Conservation (phyloP, 2,888 invertebrate genomes). For the Megamerina dolium region DNA sequence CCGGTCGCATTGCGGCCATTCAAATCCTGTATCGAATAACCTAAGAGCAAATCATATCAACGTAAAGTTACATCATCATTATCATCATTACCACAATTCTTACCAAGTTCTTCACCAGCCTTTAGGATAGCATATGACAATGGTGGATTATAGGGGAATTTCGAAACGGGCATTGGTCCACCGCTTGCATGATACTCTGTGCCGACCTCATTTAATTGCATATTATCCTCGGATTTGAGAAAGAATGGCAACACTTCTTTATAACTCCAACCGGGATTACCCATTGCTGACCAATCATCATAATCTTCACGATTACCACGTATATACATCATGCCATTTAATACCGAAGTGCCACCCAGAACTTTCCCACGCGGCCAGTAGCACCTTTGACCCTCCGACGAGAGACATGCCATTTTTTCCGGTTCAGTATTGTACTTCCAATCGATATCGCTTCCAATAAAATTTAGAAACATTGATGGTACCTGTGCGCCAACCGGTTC, state of each 20-base stretch:
- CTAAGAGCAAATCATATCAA: constrained; percentile 49
- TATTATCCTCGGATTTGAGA: constrained; percentile 76
- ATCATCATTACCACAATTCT: no score
- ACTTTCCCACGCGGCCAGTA: constrained; percentile 86
- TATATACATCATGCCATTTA: constrained; percentile 96
- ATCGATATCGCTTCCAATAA: constrained; percentile 78
- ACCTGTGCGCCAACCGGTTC: constrained; percentile 85
- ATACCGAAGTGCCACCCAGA: constrained; percentile 83
- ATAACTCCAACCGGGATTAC: constrained; percentile 85
- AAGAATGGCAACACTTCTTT: constrained; percentile 87
- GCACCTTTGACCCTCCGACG: constrained; percentile 60
- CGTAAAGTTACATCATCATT: no score
- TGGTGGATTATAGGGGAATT: constrained; percentile 82
- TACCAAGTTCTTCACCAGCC: constrained; percentile 71
- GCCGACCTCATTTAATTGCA: constrained; percentile 64
- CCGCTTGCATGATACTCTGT: constrained; percentile 70
- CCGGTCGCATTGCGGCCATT: constrained; percentile 78
- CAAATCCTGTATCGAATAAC: constrained; percentile 69
- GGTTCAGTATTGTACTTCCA: constrained; percentile 84
- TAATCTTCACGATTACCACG: constrained; percentile 82
- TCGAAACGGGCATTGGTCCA: constrained; percentile 70
- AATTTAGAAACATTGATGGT: constrained; percentile 85
- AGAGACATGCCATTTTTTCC: constrained; percentile 69
- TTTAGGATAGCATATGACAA: constrained; percentile 70
- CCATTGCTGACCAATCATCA: constrained; percentile 79